A percentile compares a stretch with the other conserved stretches of the same genome.
These are phyloP conservation scores for Labia minor DNA, from an alignment of 2,888 invertebrate genomes.

Conservation along the genomic window DNA sequence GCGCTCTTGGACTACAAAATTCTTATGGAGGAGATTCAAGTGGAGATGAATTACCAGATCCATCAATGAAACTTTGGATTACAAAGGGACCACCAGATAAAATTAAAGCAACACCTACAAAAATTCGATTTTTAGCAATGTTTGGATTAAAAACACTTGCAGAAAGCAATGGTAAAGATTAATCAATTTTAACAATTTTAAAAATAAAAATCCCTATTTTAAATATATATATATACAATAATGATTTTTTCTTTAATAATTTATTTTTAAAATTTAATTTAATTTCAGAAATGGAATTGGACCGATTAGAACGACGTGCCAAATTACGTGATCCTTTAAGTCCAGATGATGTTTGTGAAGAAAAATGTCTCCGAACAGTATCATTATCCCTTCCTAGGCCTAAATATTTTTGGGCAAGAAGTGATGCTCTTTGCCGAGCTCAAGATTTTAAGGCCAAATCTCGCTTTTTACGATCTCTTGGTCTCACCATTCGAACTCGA, in stretches of 20 bases:
- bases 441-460: conserved; percentile 46
- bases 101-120: conserved; percentile 40
- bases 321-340: conserved; percentile 37
- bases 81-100: conserved; percentile 45
- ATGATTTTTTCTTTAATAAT: conserved; percentile 23
- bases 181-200: conserved; percentile 20
- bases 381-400: conserved; percentile 42
- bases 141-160: conserved; percentile 52
- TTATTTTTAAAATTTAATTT: conserved; percentile 18
- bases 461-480: conserved; percentile 47
- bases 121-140: conserved; percentile 50
- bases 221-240: background rate
- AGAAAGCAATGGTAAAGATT: conserved; percentile 51
- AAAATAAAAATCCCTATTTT: conserved; percentile 15
- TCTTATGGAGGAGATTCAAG: conserved; percentile 30
- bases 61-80: conserved; percentile 38
- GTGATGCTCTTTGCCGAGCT: conserved; percentile 38
- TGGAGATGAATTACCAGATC: conserved; percentile 37
- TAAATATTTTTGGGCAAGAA: conserved; percentile 31
- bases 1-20: conserved; percentile 26
- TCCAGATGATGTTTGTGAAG: conserved; percentile 31
- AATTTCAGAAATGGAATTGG: conserved; percentile 45
- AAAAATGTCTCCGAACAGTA: conserved; percentile 32
- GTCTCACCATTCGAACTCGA: conserved; percentile 44
- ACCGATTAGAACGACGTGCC: conserved; percentile 47